Percentiles rank a stretch among this genome's conserved stretches.
phyloP scores from a whole-genome alignment of 2,113 vertebrate genomes.

The Micronycteris hirsuta region DNA sequence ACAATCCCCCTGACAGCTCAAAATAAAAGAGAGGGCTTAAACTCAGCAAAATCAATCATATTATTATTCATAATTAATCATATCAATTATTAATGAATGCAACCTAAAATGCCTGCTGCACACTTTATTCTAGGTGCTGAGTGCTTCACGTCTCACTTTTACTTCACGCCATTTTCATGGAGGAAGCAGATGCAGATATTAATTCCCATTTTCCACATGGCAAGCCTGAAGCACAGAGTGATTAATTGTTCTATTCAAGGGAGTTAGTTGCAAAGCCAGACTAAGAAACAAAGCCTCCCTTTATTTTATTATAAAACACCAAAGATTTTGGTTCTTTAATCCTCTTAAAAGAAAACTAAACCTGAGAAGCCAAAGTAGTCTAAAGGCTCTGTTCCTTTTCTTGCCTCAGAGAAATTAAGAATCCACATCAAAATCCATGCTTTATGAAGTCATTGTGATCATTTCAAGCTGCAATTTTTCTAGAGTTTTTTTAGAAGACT shows the following conservation, averaged over 20 bases:
- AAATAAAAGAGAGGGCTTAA: background rate
- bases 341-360: background rate
- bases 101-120: background rate
- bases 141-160: background rate
- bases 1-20: background rate
- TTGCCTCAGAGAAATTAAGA: background rate
- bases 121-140: background rate
- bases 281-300: background rate
- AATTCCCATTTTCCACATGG: background rate
- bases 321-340: background rate
- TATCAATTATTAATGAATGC: background rate
- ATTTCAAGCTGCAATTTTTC: background rate
- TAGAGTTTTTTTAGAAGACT: background rate
- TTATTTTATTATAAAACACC: background rate
- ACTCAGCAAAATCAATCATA: background rate
- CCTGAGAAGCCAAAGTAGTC: background rate
- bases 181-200: background rate
- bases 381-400: background rate
- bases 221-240: background rate
- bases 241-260: background rate
- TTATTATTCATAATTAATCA: too few relatives aligned
- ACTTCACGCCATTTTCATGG: background rate
- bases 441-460: background rate
- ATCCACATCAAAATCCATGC: background rate
- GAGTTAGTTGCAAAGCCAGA: background rate